These are phyloP conservation scores for Drosophila melanica DNA, from an alignment of 1,140 invertebrate genomes.

Conservation along the genomic window DNA sequence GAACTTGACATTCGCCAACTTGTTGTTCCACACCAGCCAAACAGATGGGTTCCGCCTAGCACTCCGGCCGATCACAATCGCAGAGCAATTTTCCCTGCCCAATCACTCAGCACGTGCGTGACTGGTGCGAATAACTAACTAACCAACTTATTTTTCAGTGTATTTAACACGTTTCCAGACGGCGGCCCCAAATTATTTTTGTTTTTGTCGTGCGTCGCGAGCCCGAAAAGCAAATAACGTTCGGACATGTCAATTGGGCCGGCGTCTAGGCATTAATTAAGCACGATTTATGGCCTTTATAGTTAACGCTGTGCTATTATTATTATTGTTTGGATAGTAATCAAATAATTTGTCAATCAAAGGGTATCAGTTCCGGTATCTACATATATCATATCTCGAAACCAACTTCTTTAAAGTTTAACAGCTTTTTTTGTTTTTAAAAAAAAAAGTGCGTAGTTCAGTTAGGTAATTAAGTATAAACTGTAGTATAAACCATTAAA, in stretches of 20 bases:
- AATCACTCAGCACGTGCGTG: conserved; percentile 62
- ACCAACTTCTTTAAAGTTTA: no score
- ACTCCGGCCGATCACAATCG: neutral
- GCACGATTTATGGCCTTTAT: conserved; percentile 45
- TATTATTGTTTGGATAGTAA: neutral
- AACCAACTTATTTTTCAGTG: conserved; percentile 21
- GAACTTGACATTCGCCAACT: conserved; percentile 69
- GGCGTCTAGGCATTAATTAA: conserved; percentile 44
- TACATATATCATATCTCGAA: no score
- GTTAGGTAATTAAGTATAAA: no score
- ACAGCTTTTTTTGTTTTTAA: no score
- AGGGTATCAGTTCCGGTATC: neutral
- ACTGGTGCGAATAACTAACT: conserved; percentile 31
- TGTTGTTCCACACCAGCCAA: conserved; percentile 40
- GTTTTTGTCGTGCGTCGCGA: conserved; percentile 6
- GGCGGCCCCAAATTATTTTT: no score
- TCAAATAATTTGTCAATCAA: neutral
- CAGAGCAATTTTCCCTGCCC: conserved; percentile 7
- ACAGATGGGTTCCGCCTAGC: neutral
- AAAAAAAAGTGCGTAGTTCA: no score
- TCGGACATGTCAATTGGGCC: conserved; percentile 47
- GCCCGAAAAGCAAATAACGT: neutral
- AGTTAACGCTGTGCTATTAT: no score
- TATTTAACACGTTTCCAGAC: conserved; percentile 37
- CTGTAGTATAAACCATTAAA: no score